Percentiles rank a stretch among this genome's conserved stretches.
phyloP scores from a whole-genome alignment of 2,113 vertebrate species.

The Corythoichthys intestinalis region DNA sequence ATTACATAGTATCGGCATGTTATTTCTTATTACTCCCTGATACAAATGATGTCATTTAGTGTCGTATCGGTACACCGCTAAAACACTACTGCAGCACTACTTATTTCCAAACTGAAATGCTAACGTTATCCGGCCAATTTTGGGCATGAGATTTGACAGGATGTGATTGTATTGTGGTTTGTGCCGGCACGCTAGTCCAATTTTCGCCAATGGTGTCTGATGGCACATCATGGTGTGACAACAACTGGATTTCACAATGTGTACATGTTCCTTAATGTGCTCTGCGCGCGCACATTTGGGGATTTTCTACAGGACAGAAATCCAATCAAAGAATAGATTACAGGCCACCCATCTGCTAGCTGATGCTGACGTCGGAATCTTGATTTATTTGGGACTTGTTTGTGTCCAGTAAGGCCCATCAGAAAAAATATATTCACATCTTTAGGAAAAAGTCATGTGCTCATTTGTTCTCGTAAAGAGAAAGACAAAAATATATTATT shows the following conservation, averaged over 20 bases:
- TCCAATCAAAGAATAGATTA: conserved; percentile 50
- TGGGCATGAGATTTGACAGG: neutral
- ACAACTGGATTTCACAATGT: conserved; percentile 25
- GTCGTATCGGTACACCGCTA: no score
- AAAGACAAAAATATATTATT: no score
- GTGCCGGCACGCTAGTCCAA: neutral
- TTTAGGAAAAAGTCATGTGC: neutral
- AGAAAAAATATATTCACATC: neutral
- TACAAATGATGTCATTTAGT: no score
- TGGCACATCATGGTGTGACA: conserved; percentile 16
- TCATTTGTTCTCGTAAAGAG: neutral
- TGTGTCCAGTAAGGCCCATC: neutral
- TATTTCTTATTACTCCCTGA: no score
- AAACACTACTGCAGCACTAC: neutral
- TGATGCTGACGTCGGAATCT: conserved; percentile 4
- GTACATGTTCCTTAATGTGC: conserved; percentile 13
- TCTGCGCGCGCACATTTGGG: neutral
- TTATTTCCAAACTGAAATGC: neutral
- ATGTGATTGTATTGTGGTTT: neutral
- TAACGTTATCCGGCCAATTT: neutral
- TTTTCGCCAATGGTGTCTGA: conserved; percentile 8
- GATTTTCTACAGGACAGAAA: conserved; percentile 44
- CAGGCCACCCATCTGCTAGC: conserved; percentile 27
- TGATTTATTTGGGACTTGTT: conserved; percentile 2
- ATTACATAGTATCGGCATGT: no score